These are phyloP conservation scores for Diachrysia chrysitis DNA, from an alignment of 2,888 invertebrate genomes.

Conservation along the genomic window DNA sequence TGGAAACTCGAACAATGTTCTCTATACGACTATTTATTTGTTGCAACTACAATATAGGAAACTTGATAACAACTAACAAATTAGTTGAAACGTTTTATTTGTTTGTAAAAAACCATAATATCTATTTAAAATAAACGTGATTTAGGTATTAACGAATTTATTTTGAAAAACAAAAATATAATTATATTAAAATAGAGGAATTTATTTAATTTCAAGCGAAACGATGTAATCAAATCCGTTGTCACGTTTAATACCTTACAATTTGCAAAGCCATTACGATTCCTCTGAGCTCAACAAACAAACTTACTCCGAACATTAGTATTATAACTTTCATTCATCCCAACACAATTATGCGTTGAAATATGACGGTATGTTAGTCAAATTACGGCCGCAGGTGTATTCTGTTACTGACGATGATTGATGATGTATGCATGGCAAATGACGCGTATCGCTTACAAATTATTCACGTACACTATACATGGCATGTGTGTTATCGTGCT, in stretches of 20 bases:
- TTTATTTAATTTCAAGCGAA: not conserved
- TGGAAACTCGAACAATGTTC: slow-evolving; percentile 63
- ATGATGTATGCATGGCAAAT: slow-evolving; percentile 52
- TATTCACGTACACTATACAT: slow-evolving; percentile 46
- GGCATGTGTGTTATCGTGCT: slow-evolving; percentile 16
- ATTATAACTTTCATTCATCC: slow-evolving; percentile 50
- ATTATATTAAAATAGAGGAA: not conserved
- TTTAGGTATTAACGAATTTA: no score
- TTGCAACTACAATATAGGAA: slow-evolving; percentile 64
- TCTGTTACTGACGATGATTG: slow-evolving; percentile 57
- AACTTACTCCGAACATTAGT: slow-evolving; percentile 40
- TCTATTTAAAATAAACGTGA: not conserved
- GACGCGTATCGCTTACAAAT: slow-evolving; percentile 58
- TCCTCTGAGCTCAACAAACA: not conserved
- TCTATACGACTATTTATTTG: slow-evolving; percentile 69
- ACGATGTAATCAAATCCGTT: not conserved
- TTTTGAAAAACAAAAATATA: not conserved
- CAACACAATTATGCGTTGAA: slow-evolving; percentile 53
- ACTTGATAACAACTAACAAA: slow-evolving; percentile 21
- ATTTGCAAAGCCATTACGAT: slow-evolving; percentile 5
- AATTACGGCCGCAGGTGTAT: slow-evolving; percentile 61
- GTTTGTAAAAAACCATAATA: not conserved
- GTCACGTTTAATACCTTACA: not conserved
- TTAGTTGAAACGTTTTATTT: slow-evolving; percentile 1
- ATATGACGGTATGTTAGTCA: slow-evolving; percentile 53